Evolutionary conservation across 2,888 invertebrate genomes (phyloP).

Genomic region (Plemyria rubiginata): DNA sequence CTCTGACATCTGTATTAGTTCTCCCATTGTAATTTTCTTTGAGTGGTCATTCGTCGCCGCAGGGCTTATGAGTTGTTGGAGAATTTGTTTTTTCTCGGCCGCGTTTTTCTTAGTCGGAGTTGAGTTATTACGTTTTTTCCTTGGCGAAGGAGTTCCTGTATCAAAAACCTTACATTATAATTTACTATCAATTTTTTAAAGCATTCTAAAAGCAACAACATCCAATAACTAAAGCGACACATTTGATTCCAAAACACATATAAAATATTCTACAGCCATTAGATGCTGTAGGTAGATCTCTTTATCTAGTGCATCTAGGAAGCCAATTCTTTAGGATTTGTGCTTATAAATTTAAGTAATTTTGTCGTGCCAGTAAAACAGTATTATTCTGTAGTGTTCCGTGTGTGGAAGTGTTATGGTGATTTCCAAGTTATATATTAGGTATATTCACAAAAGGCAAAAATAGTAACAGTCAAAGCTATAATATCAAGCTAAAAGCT

Average conservation of each 20-base stretch:
- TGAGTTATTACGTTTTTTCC: conserved; percentile 92
- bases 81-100: conserved; percentile 91
- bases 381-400: conserved; percentile 36
- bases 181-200: conserved; percentile 22
- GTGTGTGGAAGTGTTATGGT: conserved; percentile 33
- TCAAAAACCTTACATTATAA: conserved; percentile 45
- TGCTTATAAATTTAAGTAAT: conserved; percentile 51
- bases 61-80: conserved; percentile 91
- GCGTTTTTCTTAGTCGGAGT: conserved; percentile 91
- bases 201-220: conserved; percentile 57
- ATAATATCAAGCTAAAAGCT: conserved; percentile 33
- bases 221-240: conserved; percentile 63
- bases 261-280: conserved; percentile 44
- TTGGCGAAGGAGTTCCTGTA: conserved; percentile 90
- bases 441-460: conserved; percentile 21
- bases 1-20: conserved; percentile 90
- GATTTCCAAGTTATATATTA: not conserved
- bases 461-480: conserved; percentile 30
- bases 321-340: conserved; percentile 74
- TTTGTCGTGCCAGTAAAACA: conserved; percentile 52
- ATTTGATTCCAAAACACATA: conserved; percentile 47
- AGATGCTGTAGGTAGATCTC: conserved; percentile 61
- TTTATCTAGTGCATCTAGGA: conserved; percentile 68
- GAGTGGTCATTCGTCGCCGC: conserved; percentile 86
- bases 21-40: conserved; percentile 88